Conservation (phyloP, 2,888 invertebrate genomes). For the Stenurella melanura region DNA sequence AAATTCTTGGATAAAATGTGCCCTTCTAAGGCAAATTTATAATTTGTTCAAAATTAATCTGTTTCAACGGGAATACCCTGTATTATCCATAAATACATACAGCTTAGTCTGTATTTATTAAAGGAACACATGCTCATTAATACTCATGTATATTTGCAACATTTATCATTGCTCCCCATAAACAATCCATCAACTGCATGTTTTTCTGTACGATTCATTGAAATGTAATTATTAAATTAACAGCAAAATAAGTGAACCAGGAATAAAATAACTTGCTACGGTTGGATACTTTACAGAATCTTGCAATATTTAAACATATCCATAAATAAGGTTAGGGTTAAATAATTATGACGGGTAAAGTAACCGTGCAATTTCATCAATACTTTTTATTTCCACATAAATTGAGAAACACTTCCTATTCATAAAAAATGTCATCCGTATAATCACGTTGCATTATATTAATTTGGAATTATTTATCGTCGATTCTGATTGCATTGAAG, state of each 20-base stretch:
- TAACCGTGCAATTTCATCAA: not conserved
- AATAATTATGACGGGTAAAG: not conserved
- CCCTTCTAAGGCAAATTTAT: too few species aligned
- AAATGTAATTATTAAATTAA: not conserved
- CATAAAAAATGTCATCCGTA: not conserved
- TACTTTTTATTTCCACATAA: not conserved
- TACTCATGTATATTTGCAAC: too few species aligned
- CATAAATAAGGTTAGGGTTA: not conserved
- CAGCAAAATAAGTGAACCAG: not conserved
- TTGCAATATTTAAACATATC: constrained; percentile 2
- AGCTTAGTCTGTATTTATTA: too few species aligned
- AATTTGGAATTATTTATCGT: not conserved
- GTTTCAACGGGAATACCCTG: too few species aligned
- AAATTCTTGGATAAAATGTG: too few species aligned
- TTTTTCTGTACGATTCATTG: too few species aligned
- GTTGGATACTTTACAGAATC: not conserved
- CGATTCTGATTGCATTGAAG: too few species aligned
- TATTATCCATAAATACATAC: too few species aligned
- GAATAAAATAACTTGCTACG: not conserved
- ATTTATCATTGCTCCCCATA: too few species aligned
- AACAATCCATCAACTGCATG: too few species aligned
- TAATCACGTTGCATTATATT: not conserved
- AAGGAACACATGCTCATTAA: too few species aligned
- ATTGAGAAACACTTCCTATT: not conserved
- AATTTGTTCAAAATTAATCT: too few species aligned